Evolutionary conservation across 2,797 vertebrate genomes (phyloP).

Genomic region (Craterocephalus amniculus): DNA sequence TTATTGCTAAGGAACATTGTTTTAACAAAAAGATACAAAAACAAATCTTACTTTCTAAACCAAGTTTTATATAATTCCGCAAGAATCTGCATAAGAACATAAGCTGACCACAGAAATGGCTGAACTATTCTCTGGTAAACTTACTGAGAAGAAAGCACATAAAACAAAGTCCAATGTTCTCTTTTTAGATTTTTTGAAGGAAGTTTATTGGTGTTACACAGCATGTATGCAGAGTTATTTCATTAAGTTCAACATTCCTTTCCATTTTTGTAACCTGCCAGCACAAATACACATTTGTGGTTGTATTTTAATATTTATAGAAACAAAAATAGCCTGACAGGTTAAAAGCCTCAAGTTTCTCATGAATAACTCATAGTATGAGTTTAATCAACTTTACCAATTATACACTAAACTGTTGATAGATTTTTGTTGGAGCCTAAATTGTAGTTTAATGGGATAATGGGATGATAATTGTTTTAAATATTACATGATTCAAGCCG

Average conservation of each 20-base stretch:
- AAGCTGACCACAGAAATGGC: background rate
- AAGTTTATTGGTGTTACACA: background rate
- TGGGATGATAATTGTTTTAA: background rate
- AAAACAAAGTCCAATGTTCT: background rate
- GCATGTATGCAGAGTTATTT: slow-evolving; percentile 4
- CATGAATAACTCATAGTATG: background rate
- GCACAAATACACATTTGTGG: background rate
- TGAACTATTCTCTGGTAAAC: background rate
- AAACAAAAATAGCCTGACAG: background rate
- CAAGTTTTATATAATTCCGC: no score
- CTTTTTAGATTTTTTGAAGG: background rate
- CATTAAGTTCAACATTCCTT: background rate
- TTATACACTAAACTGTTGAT: background rate
- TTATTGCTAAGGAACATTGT: no score
- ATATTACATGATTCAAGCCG: background rate
- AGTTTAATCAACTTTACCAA: background rate
- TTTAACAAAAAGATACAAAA: no score
- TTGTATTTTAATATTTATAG: background rate
- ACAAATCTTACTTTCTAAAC: no score
- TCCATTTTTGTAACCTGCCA: background rate
- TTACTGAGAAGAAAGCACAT: background rate
- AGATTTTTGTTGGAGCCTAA: background rate
- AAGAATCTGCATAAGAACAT: no score
- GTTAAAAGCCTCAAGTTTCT: background rate
- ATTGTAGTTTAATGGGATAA: background rate